Conservation (phyloP, 1,140 invertebrate species). For the Vollenhovia emeryi region DNA sequence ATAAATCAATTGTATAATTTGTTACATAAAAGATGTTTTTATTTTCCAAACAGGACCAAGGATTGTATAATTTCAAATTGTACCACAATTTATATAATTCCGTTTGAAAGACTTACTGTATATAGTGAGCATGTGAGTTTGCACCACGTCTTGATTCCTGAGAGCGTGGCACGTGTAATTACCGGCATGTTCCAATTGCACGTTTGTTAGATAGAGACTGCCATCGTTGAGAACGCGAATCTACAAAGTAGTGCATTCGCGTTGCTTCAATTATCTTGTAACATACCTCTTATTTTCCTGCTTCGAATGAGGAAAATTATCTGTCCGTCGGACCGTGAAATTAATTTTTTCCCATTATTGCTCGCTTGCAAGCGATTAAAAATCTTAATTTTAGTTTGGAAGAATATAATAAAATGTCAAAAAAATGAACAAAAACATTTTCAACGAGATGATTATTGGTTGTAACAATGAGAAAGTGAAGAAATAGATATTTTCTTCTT, state of each 20-base stretch:
- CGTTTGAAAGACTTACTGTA: conserved; percentile 88
- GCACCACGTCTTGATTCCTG: conserved; percentile 90
- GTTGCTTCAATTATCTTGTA: not conserved
- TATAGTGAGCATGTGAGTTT: conserved; percentile 91
- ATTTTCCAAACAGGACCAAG: not conserved
- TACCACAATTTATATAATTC: not conserved
- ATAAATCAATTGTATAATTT: not conserved
- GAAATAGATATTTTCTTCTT: not conserved
- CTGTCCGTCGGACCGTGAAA: not conserved
- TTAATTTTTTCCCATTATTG: not conserved
- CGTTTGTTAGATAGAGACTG: conserved; percentile 90
- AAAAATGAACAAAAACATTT: not conserved
- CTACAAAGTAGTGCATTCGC: conserved; percentile 68
- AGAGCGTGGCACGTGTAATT: conserved; percentile 94
- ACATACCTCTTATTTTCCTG: not conserved
- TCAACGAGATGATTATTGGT: not conserved
- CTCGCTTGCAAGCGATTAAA: not conserved
- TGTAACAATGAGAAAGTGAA: not conserved
- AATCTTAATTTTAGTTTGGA: not conserved
- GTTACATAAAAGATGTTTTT: not conserved
- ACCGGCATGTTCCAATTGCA: conserved; percentile 91
- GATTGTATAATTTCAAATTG: not conserved
- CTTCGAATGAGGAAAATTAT: not conserved
- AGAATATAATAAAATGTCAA: not conserved
- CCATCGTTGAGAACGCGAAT: conserved; percentile 90